phyloP scores from a whole-genome alignment of 2,113 vertebrate species.

The Dicrurus megarhynchus region DNA sequence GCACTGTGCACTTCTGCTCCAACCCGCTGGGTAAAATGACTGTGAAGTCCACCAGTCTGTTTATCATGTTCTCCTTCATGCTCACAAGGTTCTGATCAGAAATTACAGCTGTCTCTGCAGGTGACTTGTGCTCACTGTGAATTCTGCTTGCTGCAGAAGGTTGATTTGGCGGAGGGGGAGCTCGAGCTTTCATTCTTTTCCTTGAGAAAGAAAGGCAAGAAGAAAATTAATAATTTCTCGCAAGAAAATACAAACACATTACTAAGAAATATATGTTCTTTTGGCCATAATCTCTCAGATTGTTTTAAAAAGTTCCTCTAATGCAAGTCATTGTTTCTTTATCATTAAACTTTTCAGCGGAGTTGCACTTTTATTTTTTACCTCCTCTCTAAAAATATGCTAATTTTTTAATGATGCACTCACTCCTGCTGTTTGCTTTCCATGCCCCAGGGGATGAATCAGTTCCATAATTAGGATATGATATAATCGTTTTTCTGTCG shows the following conservation, averaged over 20 bases:
- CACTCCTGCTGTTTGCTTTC: slow-evolving; percentile 5
- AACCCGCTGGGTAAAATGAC: slow-evolving; percentile 80
- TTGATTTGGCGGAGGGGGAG: slow-evolving; percentile 82
- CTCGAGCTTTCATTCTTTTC: slow-evolving; percentile 87
- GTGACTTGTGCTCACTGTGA: slow-evolving; percentile 58
- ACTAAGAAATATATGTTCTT: background rate
- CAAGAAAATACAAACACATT: accelerated
- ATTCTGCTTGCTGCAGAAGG: slow-evolving; percentile 64
- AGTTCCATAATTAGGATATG: slow-evolving; percentile 6
- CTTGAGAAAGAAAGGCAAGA: slow-evolving; percentile 57
- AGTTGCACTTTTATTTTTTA: background rate
- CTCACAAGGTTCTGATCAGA: slow-evolving; percentile 70
- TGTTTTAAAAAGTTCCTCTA: background rate
- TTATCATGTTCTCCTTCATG: slow-evolving; percentile 79
- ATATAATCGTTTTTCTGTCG: background rate
- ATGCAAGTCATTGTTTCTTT: background rate
- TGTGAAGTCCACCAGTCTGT: slow-evolving; percentile 72
- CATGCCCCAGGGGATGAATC: background rate
- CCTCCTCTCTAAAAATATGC: background rate
- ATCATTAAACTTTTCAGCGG: background rate
- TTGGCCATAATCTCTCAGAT: background rate
- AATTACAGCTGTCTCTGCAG: slow-evolving; percentile 52
- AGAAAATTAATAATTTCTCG: background rate
- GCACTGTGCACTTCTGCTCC: slow-evolving; percentile 75
- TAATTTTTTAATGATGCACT: slow-evolving; percentile 2